phyloP scores from a whole-genome alignment of 2,113 vertebrate species.

The Mustela lutreola region DNA sequence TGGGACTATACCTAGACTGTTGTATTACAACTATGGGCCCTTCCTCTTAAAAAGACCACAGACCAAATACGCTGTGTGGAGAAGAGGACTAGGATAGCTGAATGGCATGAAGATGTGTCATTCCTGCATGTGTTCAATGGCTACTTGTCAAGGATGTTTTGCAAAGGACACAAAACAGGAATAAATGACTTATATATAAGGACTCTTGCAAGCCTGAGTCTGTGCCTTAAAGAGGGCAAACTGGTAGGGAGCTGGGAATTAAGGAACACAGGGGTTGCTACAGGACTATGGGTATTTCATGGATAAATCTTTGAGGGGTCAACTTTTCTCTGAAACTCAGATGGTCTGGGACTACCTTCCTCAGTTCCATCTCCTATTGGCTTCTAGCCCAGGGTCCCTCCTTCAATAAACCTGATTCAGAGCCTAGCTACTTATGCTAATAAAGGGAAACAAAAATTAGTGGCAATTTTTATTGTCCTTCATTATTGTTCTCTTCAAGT shows the following conservation, averaged over 20 bases:
- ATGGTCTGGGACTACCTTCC: neutral
- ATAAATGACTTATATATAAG: neutral
- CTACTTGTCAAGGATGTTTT: neutral
- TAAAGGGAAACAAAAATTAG: conserved; percentile 42
- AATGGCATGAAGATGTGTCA: neutral
- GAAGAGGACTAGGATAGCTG: neutral
- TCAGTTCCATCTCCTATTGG: neutral
- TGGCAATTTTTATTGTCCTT: conserved; percentile 42
- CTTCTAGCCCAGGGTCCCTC: neutral
- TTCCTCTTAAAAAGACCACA: neutral
- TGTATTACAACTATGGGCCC: neutral
- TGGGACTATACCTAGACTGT: neutral
- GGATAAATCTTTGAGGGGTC: neutral
- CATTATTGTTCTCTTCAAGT: conserved; percentile 36
- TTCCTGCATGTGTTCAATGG: neutral
- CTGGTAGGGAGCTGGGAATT: neutral
- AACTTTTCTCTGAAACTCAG: conserved; percentile 46
- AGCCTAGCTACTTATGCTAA: conserved; percentile 48
- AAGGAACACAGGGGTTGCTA: neutral
- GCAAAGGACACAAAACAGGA: neutral
- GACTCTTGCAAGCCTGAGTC: neutral
- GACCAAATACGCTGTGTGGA: neutral
- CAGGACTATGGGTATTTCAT: neutral
- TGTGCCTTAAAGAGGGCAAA: conserved; percentile 38
- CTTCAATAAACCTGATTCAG: neutral